Conservation (phyloP, 2,113 vertebrate species). For the Dromas ardeola region DNA sequence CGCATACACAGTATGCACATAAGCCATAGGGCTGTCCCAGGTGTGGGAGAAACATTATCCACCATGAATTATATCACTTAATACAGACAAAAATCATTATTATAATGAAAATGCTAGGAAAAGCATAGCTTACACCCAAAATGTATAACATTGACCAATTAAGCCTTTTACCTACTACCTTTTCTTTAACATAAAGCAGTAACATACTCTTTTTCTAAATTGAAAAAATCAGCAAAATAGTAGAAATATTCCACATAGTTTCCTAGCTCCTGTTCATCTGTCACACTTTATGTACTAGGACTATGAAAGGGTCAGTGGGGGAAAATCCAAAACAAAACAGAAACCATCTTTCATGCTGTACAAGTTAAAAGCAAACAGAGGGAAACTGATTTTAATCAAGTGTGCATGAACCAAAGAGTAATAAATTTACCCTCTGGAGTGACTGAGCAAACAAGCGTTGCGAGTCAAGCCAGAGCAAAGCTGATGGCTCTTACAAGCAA, state of each 20-base stretch:
- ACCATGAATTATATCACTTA: conserved; percentile 28
- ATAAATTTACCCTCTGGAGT: neutral
- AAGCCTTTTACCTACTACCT: neutral
- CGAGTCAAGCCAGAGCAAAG: conserved; percentile 2
- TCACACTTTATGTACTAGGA: neutral
- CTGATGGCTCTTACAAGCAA: neutral
- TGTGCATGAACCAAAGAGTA: neutral
- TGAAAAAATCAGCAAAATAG: conserved; percentile 28
- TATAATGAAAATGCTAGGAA: conserved; percentile 57
- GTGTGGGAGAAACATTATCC: conserved; percentile 29
- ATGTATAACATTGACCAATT: conserved; percentile 31
- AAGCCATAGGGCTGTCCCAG: conserved; percentile 35
- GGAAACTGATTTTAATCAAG: neutral
- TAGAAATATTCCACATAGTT: conserved; percentile 63
- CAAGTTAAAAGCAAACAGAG: neutral
- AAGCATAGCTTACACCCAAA: conserved; percentile 35
- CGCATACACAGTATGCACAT: conserved; percentile 42
- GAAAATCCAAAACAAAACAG: neutral
- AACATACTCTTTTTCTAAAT: neutral
- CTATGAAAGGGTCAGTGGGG: neutral
- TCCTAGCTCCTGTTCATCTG: neutral
- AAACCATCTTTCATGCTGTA: neutral
- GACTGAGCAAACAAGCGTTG: neutral
- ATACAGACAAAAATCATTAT: conserved; percentile 51
- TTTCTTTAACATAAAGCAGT: conserved; percentile 59